phyloP scores from a whole-genome alignment of 2,888 invertebrate species.

The Aspidiotus rigidus region DNA sequence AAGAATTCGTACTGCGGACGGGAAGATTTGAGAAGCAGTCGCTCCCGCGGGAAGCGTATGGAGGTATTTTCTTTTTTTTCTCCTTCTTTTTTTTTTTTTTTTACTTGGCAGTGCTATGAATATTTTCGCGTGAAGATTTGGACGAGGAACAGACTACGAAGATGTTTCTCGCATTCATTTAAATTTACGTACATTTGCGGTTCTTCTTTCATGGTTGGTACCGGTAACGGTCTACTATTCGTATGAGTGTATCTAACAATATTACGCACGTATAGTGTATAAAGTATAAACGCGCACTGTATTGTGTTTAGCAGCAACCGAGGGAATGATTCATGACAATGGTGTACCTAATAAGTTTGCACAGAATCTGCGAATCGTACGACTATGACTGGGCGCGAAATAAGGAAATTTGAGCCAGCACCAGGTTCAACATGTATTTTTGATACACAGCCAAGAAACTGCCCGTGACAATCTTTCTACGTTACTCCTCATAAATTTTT shows the following conservation, averaged over 20 bases:
- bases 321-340: conserved; percentile 33
- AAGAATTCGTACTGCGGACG: not conserved
- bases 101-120: conserved; percentile 19
- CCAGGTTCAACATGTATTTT: conserved; percentile 32
- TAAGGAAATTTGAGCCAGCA: conserved; percentile 17
- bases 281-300: conserved; percentile 3
- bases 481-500: conserved; percentile 6
- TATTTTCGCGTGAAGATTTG: conserved; percentile 27
- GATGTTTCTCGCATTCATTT: conserved; percentile 30
- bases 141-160: conserved; percentile 19
- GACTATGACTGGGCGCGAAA: not conserved
- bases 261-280: too few species aligned
- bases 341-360: conserved; percentile 20
- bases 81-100: too few species aligned
- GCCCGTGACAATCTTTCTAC: conserved; percentile 29
- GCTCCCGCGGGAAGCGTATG: conserved; percentile 25
- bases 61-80: conserved; percentile 25
- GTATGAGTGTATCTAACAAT: too few species aligned
- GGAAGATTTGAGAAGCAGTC: conserved; percentile 24
- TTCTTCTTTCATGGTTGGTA: conserved; percentile 8
- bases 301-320: conserved; percentile 19
- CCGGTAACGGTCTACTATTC: too few species aligned
- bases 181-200: conserved; percentile 30
- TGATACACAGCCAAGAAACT: conserved; percentile 32
- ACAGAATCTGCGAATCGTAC: not conserved